Percentiles rank a stretch among this genome's conserved stretches.
Evolutionary conservation across 2,797 vertebrate species (phyloP).

Genomic region (Uromys caudimaculatus): DNA sequence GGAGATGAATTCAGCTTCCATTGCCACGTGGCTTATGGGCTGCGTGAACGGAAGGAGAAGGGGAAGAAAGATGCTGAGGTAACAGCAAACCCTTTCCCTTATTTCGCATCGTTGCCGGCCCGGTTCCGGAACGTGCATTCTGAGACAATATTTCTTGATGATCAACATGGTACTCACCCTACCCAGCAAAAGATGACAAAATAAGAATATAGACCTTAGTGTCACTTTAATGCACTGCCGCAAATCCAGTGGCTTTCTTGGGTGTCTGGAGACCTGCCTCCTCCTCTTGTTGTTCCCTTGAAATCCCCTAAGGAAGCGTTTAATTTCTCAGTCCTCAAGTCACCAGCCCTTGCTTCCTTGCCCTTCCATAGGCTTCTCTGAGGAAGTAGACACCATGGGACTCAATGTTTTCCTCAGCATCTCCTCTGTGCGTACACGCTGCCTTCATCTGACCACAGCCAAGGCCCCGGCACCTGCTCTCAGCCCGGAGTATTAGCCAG

Average conservation of each 20-base stretch:
- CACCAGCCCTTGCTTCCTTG: neutral
- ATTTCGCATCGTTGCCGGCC: neutral
- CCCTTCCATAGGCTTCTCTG: neutral
- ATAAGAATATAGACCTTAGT: neutral
- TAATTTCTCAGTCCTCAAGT: neutral
- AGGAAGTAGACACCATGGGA: neutral
- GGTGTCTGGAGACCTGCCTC: neutral
- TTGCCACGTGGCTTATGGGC: neutral
- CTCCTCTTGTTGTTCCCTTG: accelerated
- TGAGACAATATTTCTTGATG: neutral
- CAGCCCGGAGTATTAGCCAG: neutral
- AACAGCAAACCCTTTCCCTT: neutral
- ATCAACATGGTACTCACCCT: neutral
- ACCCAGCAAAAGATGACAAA: neutral
- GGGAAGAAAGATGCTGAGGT: neutral
- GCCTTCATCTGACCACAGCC: neutral
- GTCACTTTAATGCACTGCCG: neutral
- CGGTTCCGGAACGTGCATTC: neutral
- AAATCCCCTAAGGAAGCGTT: neutral
- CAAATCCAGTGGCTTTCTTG: neutral
- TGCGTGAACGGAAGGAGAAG: neutral
- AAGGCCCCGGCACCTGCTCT: neutral
- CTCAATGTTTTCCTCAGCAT: neutral
- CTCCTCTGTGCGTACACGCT: accelerated
- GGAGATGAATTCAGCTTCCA: neutral